Percentiles rank a stretch among this genome's conserved stretches.
phyloP scores from a whole-genome alignment of 2,888 invertebrate genomes.

The Stomorhina lunata region DNA sequence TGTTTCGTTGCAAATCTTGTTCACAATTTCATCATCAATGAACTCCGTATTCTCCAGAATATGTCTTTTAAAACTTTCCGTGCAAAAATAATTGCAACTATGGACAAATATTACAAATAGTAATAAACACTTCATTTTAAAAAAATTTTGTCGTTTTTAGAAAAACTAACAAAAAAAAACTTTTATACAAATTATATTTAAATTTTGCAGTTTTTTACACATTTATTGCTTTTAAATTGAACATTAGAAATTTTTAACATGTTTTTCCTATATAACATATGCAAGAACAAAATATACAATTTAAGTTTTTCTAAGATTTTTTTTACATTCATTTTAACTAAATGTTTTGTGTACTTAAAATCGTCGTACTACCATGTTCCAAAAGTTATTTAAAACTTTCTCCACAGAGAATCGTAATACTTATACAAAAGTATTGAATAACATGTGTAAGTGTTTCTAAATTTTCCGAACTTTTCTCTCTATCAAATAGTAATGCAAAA shows the following conservation, averaged over 20 bases:
- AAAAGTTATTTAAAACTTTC: constrained; percentile 40
- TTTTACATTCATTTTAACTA: not conserved
- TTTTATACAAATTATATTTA: too few relatives aligned
- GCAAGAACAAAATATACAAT: constrained; percentile 11
- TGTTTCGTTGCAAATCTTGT: too few relatives aligned
- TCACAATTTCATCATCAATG: too few relatives aligned
- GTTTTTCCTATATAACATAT: not conserved
- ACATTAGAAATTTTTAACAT: constrained; percentile 13
- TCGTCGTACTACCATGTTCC: not conserved
- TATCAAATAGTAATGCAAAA: constrained; percentile 28
- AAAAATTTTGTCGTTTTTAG: too few relatives aligned
- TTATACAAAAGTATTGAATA: not conserved
- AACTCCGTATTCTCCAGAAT: too few relatives aligned
- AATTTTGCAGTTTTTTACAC: not conserved
- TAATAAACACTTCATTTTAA: too few relatives aligned
- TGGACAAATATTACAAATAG: too few relatives aligned
- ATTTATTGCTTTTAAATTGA: not conserved
- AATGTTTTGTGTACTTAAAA: not conserved
- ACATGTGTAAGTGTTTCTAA: not conserved
- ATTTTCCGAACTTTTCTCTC: not conserved
- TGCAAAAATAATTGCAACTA: too few relatives aligned
- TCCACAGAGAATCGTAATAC: not conserved
- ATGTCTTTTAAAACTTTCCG: too few relatives aligned
- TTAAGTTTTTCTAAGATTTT: constrained; percentile 25
- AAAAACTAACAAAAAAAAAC: too few relatives aligned